Percentiles rank a stretch among this genome's conserved stretches.
These are phyloP conservation scores for Furnarius figulus DNA, from an alignment of 2,113 vertebrate genomes.

Conservation along the genomic window DNA sequence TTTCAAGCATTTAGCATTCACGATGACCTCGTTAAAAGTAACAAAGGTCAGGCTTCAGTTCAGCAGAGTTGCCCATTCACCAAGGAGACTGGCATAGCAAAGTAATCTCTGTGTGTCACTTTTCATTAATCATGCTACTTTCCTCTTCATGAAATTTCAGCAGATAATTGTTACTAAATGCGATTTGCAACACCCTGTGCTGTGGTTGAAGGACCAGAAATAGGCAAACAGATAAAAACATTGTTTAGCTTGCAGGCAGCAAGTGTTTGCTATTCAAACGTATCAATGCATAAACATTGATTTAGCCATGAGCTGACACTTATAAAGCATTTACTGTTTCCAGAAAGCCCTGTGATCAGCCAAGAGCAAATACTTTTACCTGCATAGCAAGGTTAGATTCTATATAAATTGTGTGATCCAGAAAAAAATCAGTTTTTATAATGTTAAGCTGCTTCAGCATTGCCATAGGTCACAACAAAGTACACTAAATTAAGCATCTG, in stretches of 20 bases:
- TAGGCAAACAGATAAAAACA: conserved; percentile 81
- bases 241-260: conserved; percentile 82
- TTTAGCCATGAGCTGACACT: conserved; percentile 80
- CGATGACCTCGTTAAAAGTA: conserved; percentile 78
- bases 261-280: conserved; percentile 82
- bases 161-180: conserved; percentile 83
- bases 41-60: conserved; percentile 76
- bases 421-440: conserved; percentile 63
- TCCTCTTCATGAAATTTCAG: conserved; percentile 74
- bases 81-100: conserved; percentile 71
- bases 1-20: conserved; percentile 65
- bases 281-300: conserved; percentile 85
- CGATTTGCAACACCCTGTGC: conserved; percentile 76
- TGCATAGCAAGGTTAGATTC: conserved; percentile 63
- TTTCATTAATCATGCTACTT: conserved; percentile 85
- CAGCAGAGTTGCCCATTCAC: conserved; percentile 57
- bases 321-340: conserved; percentile 72
- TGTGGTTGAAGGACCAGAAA: conserved; percentile 77
- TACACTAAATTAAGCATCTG: conserved; percentile 18
- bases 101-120: conserved; percentile 81
- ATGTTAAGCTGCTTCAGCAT: conserved; percentile 4
- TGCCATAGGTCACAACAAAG: conserved; percentile 49
- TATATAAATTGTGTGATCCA: conserved; percentile 56
- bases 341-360: conserved; percentile 71
- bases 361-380: conserved; percentile 72